Evolutionary conservation across 2,888 invertebrate genomes (phyloP), one percentile per base, ranked within the genome.

Genomic region (Dendrolimus pini): DNA sequence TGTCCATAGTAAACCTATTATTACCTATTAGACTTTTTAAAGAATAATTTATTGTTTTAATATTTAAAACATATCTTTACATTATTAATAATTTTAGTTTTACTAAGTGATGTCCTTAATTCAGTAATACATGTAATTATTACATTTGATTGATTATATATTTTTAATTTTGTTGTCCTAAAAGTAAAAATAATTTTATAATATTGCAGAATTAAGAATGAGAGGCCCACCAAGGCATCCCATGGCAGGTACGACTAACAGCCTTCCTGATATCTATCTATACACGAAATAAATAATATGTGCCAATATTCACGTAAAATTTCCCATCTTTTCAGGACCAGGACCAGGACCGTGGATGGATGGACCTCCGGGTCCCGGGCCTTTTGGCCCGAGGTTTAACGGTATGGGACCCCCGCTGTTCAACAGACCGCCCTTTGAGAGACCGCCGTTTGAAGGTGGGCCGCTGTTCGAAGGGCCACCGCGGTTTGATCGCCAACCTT

Each of bases 171-270:
- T 30, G 30, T 30, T 30, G 30, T 47, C 6, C 8, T 0, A 47
- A 47, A 47, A 47, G 47, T 47, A 47, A 47, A 47, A 12, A 47
- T 10, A 47, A 47, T 47, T 9, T 47, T 47, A 12, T 47, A 47
- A 47, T 47, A 47, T 89, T 87, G 58, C 89, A 89, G 90, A 90
- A 64, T 74, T 87, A 71, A 80, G 89, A 83, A 85, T 90, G 86
- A 80, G 90, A 75, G 88, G 86, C 64, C 85, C 85, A 58, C 85
- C 83, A 69, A 76, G 85, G 62, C 83, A 75, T 65, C 82, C 82
- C 58, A 76, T 84, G 76, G 74, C 83, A 86, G 87, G 89, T 85
- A 85, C 72, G 80, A 60, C 65, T 68, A 59, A 61, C 47, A 12
- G 47, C 12, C 47, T 47, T 47, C 47, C 47, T 47, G 47, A 60